phyloP scores from a whole-genome alignment of 1,140 invertebrate species.

The Drosophila ambigua region DNA sequence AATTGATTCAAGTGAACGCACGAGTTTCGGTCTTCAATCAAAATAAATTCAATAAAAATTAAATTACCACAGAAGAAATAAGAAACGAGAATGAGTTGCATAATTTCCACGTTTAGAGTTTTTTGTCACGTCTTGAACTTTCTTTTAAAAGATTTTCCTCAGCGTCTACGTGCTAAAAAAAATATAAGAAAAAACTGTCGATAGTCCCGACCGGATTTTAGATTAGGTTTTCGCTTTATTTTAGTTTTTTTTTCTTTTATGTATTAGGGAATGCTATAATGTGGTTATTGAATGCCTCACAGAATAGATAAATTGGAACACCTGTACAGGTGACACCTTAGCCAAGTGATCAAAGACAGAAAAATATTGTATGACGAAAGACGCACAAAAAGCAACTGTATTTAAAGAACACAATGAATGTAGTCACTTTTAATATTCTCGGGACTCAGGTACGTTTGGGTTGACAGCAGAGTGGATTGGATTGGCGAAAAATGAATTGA shows the following conservation, averaged over 20 bases:
- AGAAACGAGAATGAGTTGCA: constrained; percentile 17
- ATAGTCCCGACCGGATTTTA: constrained; percentile 18
- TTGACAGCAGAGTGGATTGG: constrained; percentile 72
- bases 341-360: background rate
- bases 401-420: constrained; percentile 39
- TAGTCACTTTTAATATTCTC: constrained; percentile 72
- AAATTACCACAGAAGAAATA: background rate
- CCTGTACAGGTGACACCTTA: constrained; percentile 22
- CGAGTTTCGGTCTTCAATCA: constrained; percentile 36
- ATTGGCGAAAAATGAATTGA: constrained; percentile 38
- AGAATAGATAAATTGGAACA: constrained; percentile 19
- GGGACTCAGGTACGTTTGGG: constrained; percentile 43
- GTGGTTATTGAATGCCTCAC: background rate
- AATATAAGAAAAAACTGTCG: constrained; percentile 29
- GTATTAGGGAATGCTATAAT: too few species aligned
- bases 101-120: constrained; percentile 6
- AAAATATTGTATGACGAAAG: constrained; percentile 6
- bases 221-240: constrained; percentile 14
- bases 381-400: constrained; percentile 3
- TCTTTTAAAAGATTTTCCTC: constrained; percentile 36
- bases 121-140: constrained; percentile 27
- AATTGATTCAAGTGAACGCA: constrained; percentile 59
- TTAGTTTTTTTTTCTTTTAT: too few species aligned
- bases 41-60: constrained; percentile 23
- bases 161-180: constrained; percentile 39